Percentiles rank a stretch among this genome's conserved stretches.
Conservation (phyloP, 2,113 vertebrate species). For the Lepus americanus region DNA sequence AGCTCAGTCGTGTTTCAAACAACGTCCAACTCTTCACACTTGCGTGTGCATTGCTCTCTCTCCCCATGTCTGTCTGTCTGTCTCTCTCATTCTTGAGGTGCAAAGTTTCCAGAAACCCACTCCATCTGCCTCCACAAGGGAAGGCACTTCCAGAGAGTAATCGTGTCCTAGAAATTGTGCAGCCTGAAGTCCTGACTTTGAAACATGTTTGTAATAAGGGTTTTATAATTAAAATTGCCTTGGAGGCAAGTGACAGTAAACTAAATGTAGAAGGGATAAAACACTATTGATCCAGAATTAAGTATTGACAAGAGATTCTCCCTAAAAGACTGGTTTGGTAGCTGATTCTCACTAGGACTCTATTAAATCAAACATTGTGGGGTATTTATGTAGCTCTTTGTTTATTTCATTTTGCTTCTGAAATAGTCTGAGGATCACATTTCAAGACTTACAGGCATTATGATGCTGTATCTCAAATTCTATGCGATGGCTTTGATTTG, state of each 20-base stretch:
- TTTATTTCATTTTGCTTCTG: constrained; percentile 40
- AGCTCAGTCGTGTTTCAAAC: background rate
- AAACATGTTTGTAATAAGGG: constrained; percentile 42
- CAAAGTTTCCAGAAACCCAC: background rate
- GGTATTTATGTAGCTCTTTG: constrained; percentile 13
- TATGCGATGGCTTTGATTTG: constrained; percentile 35
- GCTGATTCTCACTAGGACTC: constrained; percentile 24
- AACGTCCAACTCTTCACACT: background rate
- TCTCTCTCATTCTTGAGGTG: background rate
- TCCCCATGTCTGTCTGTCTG: background rate
- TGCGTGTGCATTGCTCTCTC: too few relatives aligned
- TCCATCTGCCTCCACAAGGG: background rate
- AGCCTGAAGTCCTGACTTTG: background rate
- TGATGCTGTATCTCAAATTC: constrained; percentile 10
- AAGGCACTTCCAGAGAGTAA: background rate
- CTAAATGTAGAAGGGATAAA: constrained; percentile 34
- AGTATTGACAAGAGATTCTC: background rate
- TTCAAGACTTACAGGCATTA: background rate
- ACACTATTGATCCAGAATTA: constrained; percentile 31
- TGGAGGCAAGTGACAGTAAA: constrained; percentile 42
- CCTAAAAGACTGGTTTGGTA: constrained; percentile 2
- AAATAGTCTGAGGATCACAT: constrained; percentile 7
- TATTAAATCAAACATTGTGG: background rate
- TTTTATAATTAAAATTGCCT: constrained; percentile 38
- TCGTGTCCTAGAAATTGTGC: background rate